Evolutionary conservation across 2,113 vertebrate genomes (phyloP), one percentile per base, ranked within the genome.

Genomic region (Chauna torquata): DNA sequence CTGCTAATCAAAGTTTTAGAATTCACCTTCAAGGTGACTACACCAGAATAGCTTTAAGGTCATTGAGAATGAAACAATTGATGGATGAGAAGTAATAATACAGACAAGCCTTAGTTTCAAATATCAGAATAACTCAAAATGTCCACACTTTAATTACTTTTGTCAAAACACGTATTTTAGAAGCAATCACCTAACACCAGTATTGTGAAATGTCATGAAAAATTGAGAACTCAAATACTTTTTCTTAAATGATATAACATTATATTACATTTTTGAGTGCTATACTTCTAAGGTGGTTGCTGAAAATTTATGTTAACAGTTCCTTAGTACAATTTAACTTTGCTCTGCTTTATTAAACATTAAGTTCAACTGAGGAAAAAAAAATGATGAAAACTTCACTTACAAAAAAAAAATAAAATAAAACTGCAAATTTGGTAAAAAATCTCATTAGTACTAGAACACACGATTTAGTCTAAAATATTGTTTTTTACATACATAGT

Each of bases 41-140:
- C 1, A 11, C 68, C 6, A 3, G 71, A 96, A 42, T 91, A 97
- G 93, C 44, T 97, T 95, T 97, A 96, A 98, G 97, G 95, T 98
- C 93, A 96, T 76, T 42, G 61, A 28, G 7, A 98, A 90, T 82
- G 66, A 82, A 97, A 92, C 69, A 49, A 42, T 9, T 97, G 97
- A 97, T 96, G 84, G 64, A 97, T 97, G 86, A 94, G 69, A 90
- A 87, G 32, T 19, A 79, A 76, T 91, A 97, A 96, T 0, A 0
- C 24, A 96, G 89, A 94, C 80, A 97, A 86, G 91, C 52, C 96
- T 95, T 94, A 74, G 50, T 95, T 97, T 97, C 93, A 97, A 94
- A 90, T 92, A 96, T 94, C 81, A 88, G 82, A 97, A 97, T 98
- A 97, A 97, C 91, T 97, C 97, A 96, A 94, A 97, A 96, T 68